Percentiles rank a stretch among this genome's conserved stretches.
These are phyloP conservation scores for Hycleus cichorii DNA, from an alignment of 1,140 invertebrate species.

Conservation along the genomic window DNA sequence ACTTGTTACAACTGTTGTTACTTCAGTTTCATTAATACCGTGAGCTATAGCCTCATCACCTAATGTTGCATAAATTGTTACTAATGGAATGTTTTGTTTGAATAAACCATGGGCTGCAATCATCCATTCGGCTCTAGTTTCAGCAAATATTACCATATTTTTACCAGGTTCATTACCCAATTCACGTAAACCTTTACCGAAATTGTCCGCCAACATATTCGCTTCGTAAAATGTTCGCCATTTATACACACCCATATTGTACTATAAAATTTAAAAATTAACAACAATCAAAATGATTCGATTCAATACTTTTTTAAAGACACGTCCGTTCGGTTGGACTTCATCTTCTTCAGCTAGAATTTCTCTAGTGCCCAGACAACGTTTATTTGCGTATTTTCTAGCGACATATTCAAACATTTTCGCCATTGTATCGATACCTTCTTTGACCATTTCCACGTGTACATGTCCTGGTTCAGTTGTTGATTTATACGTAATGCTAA, in stretches of 20 bases:
- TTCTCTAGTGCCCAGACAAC: constrained; percentile 83
- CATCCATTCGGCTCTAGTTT: constrained; percentile 97
- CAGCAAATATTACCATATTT: constrained; percentile 88
- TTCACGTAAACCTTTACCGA: constrained; percentile 71
- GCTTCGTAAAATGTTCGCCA: constrained; percentile 85
- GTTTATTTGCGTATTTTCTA: constrained; percentile 61
- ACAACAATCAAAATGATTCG: not conserved
- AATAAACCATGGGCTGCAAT: constrained; percentile 89
- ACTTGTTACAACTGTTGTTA: constrained; percentile 80
- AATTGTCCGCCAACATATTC: constrained; percentile 61
- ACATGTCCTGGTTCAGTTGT: constrained; percentile 57
- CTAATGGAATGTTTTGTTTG: constrained; percentile 87
- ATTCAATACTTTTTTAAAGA: constrained; percentile 83
- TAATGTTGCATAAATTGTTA: constrained; percentile 94
- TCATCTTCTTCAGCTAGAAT: constrained; percentile 92
- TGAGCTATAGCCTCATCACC: constrained; percentile 94
- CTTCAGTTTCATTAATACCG: constrained; percentile 95
- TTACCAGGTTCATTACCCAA: constrained; percentile 47
- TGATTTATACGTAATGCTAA: constrained; percentile 64
- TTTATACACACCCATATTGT: constrained; percentile 87
- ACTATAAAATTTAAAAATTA: constrained; percentile 46
- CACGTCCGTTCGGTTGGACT: constrained; percentile 81
- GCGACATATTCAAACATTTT: constrained; percentile 74
- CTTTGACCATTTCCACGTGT: constrained; percentile 62
- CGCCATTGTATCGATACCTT: constrained; percentile 80